Conservation (phyloP, 1,140 invertebrate species). For the Yoshiicerus persimilis region DNA sequence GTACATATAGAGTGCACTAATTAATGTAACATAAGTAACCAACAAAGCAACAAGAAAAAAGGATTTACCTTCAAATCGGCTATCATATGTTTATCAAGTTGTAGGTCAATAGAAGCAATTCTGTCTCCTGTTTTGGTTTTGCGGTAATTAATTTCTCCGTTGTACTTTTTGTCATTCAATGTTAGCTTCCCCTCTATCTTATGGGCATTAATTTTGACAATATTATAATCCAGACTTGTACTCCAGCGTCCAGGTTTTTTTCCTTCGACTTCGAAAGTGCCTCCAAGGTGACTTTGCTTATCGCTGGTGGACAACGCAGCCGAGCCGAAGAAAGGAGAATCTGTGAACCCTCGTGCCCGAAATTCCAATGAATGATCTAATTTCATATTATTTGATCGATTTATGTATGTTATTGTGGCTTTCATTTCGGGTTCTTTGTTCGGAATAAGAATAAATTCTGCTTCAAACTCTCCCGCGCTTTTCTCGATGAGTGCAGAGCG, state of each 20-base stretch:
- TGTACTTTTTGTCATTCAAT: slow-evolving; percentile 47
- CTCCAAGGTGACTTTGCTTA: slow-evolving; percentile 37
- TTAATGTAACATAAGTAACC: no score
- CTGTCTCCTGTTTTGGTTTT: slow-evolving; percentile 24
- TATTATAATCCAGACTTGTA: slow-evolving; percentile 41
- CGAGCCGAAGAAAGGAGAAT: slow-evolving; percentile 24
- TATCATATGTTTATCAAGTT: slow-evolving; percentile 32
- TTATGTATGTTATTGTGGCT: slow-evolving; percentile 37
- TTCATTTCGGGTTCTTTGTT: slow-evolving; percentile 38
- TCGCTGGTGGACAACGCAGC: slow-evolving; percentile 38
- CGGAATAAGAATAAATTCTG: slow-evolving; percentile 30
- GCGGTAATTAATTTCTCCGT: slow-evolving; percentile 31
- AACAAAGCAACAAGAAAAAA: no score
- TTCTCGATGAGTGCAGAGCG: slow-evolving; percentile 17
- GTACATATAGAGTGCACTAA: no score
- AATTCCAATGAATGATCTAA: slow-evolving; percentile 39
- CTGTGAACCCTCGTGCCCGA: slow-evolving; percentile 25
- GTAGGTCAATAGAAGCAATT: slow-evolving; percentile 33
- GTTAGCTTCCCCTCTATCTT: slow-evolving; percentile 46
- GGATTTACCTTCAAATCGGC: slow-evolving; percentile 45
- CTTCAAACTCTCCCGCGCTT: slow-evolving; percentile 31
- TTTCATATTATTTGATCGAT: slow-evolving; percentile 34
- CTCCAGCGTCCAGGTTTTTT: slow-evolving; percentile 28
- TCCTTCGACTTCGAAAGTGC: slow-evolving; percentile 32
- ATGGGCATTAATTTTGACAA: slow-evolving; percentile 25